Conservation (phyloP, 2,797 vertebrate species). For the Onychomys torridus region DNA sequence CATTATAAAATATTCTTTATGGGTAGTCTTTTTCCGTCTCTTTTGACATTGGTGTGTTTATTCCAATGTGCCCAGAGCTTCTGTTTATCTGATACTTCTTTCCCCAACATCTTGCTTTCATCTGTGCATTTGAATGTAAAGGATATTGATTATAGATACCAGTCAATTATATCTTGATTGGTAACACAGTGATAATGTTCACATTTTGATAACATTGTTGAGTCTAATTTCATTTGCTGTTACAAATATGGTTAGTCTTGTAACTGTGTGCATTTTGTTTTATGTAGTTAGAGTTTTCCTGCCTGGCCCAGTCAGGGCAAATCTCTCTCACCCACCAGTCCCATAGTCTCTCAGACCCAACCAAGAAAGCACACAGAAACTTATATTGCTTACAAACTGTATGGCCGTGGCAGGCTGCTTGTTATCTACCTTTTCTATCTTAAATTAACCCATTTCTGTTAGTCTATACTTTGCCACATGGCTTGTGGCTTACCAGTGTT, state of each 20-base stretch:
- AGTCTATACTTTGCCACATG: no score
- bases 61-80: not conserved
- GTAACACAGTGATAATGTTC: not conserved
- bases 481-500: no score
- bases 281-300: no score
- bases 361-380: no score
- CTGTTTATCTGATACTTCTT: not conserved
- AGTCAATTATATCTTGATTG: not conserved
- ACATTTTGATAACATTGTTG: slow-evolving; percentile 13
- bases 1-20: not conserved
- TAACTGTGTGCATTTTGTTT: not conserved
- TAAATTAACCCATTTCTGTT: no score
- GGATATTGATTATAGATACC: not conserved
- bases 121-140: slow-evolving; percentile 32
- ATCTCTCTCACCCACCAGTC: no score
- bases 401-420: no score
- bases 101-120: not conserved
- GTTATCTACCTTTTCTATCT: no score
- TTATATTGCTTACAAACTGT: no score
- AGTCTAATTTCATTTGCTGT: not conserved
- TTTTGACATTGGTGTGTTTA: not conserved
- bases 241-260: slow-evolving; percentile 9
- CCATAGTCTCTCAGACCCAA: no score
- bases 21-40: not conserved
- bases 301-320: no score